A percentile compares a stretch with the other conserved stretches of the same genome.
Conservation (phyloP, 2,888 invertebrate species). For the Spialia ferax region DNA sequence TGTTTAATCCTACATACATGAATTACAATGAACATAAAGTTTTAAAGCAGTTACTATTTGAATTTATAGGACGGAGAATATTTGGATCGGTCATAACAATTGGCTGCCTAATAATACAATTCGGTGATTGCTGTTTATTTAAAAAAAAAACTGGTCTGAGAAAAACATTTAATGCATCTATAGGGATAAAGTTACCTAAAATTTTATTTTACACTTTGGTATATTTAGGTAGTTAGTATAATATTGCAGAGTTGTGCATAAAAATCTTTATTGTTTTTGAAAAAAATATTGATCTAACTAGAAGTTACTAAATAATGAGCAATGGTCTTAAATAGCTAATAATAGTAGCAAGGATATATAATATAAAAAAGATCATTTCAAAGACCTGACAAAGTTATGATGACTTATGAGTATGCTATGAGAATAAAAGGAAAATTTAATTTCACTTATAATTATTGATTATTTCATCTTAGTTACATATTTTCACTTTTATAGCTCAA, state of each 20-base stretch:
- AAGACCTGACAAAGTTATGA: too few species aligned
- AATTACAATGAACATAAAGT: too few species aligned
- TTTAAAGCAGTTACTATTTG: conserved; percentile 44
- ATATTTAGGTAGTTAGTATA: conserved; percentile 3
- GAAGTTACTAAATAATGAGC: conserved; percentile 4
- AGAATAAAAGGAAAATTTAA: too few species aligned
- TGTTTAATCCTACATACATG: too few species aligned
- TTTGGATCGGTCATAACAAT: conserved; percentile 45
- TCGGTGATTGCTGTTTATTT: not conserved
- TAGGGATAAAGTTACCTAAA: too few species aligned
- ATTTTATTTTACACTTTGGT: conserved; percentile 26
- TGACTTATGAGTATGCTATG: too few species aligned
- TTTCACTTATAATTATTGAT: too few species aligned
- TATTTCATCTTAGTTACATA: too few species aligned
- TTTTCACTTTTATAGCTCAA: too few species aligned
- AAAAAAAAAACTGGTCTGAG: conserved; percentile 14
- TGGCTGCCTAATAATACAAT: conserved; percentile 29
- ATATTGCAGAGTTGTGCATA: conserved; percentile 17
- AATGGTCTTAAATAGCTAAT: not conserved
- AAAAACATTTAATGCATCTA: conserved; percentile 8
- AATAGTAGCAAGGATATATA: not conserved
- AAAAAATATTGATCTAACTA: conserved; percentile 44
- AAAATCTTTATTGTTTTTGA: not conserved
- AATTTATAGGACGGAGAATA: conserved; percentile 50
- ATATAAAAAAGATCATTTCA: not conserved